Evolutionary conservation across 1,140 invertebrate genomes (phyloP).

Genomic region (Formica exsecta): DNA sequence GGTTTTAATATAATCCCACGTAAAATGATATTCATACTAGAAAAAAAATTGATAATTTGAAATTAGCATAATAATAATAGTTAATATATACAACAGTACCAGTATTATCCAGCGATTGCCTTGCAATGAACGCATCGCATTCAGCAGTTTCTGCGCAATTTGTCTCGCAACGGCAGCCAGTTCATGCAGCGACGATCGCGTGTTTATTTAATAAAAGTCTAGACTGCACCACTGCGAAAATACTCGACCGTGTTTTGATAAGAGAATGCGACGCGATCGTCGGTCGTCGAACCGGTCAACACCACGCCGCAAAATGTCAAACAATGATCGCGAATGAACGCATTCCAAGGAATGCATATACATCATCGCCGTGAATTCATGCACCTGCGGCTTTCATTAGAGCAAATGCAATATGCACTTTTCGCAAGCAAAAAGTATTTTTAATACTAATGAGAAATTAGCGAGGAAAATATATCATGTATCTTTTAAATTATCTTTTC

Average conservation of each 20-base stretch:
- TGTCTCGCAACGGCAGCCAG: slow-evolving; percentile 18
- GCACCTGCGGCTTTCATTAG: not conserved
- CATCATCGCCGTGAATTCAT: not conserved
- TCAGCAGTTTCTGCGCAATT: slow-evolving; percentile 37
- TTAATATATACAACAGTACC: not conserved
- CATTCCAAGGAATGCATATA: slow-evolving; percentile 3
- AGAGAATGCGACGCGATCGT: slow-evolving; percentile 54
- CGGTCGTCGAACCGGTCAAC: slow-evolving; percentile 70
- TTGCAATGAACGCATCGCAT: not conserved
- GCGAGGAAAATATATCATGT: no score
- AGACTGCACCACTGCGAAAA: slow-evolving; percentile 71
- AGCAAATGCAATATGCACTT: not conserved
- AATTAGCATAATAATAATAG: not conserved
- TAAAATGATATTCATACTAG: not conserved
- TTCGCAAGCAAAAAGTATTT: no score
- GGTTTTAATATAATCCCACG: not conserved
- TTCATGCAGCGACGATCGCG: not conserved
- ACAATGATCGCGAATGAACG: slow-evolving; percentile 50
- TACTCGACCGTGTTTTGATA: slow-evolving; percentile 74
- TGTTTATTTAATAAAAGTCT: slow-evolving; percentile 75
- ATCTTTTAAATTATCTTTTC: no score
- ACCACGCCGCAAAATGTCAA: slow-evolving; percentile 58
- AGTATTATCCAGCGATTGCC: not conserved
- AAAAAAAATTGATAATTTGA: not conserved
- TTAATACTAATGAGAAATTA: no score